phyloP scores from a whole-genome alignment of 1,140 invertebrate genomes.

The Drosophila albomicans region DNA sequence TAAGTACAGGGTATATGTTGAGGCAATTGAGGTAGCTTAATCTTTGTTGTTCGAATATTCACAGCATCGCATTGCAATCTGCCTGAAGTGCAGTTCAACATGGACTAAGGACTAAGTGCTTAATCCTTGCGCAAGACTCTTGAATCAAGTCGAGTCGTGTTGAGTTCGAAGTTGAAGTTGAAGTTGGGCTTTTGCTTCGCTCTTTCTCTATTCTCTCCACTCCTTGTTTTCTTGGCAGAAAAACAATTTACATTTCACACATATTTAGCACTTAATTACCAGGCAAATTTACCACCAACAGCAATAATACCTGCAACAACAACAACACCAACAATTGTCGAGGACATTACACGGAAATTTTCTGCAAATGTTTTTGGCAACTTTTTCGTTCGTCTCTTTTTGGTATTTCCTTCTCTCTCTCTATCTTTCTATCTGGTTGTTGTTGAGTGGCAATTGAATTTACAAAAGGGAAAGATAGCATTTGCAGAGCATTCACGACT shows the following conservation, averaged over 20 bases:
- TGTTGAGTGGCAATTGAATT: constrained; percentile 35
- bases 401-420: constrained; percentile 2
- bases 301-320: constrained; percentile 9
- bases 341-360: constrained; percentile 52
- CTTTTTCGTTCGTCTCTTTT: constrained; percentile 39
- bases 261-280: constrained; percentile 37
- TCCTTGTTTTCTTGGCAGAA: constrained; percentile 15
- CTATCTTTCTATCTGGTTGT: not conserved
- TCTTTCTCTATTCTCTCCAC: not conserved
- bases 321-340: constrained; percentile 39
- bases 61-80: not conserved
- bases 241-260: constrained; percentile 25
- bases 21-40: not conserved
- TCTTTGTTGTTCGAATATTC: not conserved
- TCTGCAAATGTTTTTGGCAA: constrained; percentile 61
- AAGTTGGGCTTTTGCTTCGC: not conserved
- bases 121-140: constrained; percentile 16
- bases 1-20: not conserved
- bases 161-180: not conserved
- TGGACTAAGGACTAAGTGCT: constrained; percentile 11
- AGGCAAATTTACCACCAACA: constrained; percentile 47
- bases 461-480: constrained; percentile 1
- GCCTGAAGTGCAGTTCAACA: constrained; percentile 1
- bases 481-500: not conserved
- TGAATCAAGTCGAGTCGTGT: not conserved